phyloP scores from a whole-genome alignment of 2,888 invertebrate genomes.

The Leptinotarsa rubiginosa region DNA sequence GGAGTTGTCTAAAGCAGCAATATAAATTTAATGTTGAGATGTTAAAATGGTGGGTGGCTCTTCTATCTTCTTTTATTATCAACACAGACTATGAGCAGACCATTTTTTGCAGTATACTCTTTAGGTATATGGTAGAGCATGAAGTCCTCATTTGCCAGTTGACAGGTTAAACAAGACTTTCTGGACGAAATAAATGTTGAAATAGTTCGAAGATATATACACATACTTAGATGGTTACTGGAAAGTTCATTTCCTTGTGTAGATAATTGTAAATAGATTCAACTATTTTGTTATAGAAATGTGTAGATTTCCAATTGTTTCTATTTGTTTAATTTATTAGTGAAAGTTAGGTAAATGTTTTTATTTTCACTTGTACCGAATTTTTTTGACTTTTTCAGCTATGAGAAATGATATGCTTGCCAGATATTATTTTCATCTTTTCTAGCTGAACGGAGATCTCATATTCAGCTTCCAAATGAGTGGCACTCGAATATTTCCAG shows the following conservation, averaged over 20 bases:
- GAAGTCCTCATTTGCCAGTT: not conserved
- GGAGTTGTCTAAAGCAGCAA: too few relatives aligned
- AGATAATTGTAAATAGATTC: conserved; percentile 46
- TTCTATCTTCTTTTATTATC: too few relatives aligned
- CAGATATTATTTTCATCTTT: conserved; percentile 2
- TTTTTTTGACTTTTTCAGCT: not conserved
- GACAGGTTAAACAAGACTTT: not conserved
- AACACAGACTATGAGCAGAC: too few relatives aligned
- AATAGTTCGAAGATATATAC: not conserved
- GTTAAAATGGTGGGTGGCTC: too few relatives aligned
- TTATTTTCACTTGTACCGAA: not conserved
- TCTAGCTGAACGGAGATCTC: not conserved
- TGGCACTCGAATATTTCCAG: not conserved
- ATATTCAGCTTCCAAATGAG: not conserved
- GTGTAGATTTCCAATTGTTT: conserved; percentile 32
- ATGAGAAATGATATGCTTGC: conserved; percentile 2
- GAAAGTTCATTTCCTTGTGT: conserved; percentile 26
- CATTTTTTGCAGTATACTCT: too few relatives aligned
- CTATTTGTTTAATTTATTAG: conserved; percentile 31
- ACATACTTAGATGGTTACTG: not conserved
- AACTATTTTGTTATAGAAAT: conserved; percentile 27
- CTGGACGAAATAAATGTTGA: not conserved
- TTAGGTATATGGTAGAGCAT: too few relatives aligned
- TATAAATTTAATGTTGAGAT: too few relatives aligned
- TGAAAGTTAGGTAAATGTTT: conserved; percentile 17